Evolutionary conservation across 2,113 vertebrate species (phyloP).

Genomic region (Climacteris rufus): DNA sequence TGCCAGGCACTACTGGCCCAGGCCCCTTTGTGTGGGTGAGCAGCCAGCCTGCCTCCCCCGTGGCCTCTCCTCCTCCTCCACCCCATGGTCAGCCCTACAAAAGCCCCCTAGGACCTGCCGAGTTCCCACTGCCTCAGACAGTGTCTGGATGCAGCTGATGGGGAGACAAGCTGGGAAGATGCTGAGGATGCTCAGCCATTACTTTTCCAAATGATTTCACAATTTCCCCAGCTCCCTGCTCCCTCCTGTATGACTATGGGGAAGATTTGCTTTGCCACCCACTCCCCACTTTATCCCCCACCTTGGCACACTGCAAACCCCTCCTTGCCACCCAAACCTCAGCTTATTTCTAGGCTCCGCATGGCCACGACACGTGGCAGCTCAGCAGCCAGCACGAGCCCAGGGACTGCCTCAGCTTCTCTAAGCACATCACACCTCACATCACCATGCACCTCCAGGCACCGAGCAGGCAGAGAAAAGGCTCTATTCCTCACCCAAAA

Average conservation of each 20-base stretch:
- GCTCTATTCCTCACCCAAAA: background rate
- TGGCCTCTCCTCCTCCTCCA: background rate
- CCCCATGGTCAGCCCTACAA: background rate
- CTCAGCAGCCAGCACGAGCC: background rate
- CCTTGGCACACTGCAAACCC: background rate
- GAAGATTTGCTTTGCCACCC: background rate
- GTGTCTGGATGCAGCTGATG: accelerated
- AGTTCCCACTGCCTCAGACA: accelerated
- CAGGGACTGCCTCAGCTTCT: background rate
- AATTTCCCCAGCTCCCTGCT: background rate
- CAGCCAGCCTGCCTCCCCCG: accelerated
- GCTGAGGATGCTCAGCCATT: background rate
- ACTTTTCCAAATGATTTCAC: background rate
- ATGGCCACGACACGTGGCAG: background rate
- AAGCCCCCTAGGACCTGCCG: accelerated
- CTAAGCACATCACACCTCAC: background rate
- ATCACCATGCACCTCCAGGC: background rate
- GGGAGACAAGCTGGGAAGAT: background rate
- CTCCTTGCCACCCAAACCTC: background rate
- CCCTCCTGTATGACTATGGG: background rate
- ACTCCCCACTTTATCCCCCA: background rate
- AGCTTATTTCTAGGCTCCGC: background rate
- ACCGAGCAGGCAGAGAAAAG: background rate
- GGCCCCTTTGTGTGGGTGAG: constrained; percentile 9
- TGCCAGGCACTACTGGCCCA: accelerated